Evolutionary conservation across 2,113 vertebrate genomes (phyloP), one percentile per base, ranked within the genome.

Genomic region (Ptyas mucosa): DNA sequence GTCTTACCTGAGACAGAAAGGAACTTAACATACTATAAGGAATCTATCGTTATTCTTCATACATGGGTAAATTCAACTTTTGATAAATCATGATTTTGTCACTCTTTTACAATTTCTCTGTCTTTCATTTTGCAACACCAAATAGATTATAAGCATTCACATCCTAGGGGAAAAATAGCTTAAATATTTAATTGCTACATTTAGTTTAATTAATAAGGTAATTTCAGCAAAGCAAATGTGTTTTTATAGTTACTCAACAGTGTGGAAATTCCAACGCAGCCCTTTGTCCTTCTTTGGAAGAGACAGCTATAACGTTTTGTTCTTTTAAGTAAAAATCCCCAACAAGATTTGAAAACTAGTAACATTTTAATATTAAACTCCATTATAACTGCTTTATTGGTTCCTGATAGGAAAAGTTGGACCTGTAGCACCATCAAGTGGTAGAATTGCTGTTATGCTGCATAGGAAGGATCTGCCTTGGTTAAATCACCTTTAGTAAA

Each of bases 341-440:
- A 39, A 34, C 15, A 20, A 81, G 34, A 21, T 21, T 81, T 81
- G 15, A 81, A 81, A 81, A 81, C 34, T 21, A 81, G 34, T 81
- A 81, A 81, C 69, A 8, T 39, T 81, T 81, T 81, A 43, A 81
- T 21, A 39, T 81, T 81, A 81, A 81, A 81, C 1, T 90, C 51
- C 29, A 34, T 54, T 54, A 24, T 23, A 43, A n/a, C 53, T 54
- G 51, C 69, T 55, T 85, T 46, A 54, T 91, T 43, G 26, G 55
- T 91, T 39, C 39, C 39, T 29, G 14, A 14, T 53, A 46, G 24
- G 34, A 4, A 26, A 55, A 46, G 18, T 29, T 39, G 85, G 75
- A 24, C 85, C 39, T 91, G 24, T 85, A 57, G 52, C 52, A 91
- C 90, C 90, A 85, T 57, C 90, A 91, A 29, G 75, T 91, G 90